Conservation (phyloP, 2,113 vertebrate species). For the Hippopotamus amphibius region DNA sequence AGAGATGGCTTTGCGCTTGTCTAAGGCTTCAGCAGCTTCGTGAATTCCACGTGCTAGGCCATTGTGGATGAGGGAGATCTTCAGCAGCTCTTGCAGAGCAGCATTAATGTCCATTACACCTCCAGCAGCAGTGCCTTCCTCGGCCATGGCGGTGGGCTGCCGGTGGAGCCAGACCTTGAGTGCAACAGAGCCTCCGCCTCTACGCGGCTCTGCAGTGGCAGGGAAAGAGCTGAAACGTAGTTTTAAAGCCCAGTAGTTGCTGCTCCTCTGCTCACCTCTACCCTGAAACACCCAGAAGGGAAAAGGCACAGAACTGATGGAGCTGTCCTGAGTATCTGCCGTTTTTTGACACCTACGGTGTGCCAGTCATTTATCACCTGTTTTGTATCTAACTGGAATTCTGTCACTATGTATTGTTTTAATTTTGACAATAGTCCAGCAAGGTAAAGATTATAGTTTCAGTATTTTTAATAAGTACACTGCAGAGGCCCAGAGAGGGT, state of each 20-base stretch:
- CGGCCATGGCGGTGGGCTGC: too few species aligned
- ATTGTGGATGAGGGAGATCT: too few species aligned
- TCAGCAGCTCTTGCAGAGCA: too few species aligned
- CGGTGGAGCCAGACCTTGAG: too few species aligned
- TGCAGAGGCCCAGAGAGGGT: neutral
- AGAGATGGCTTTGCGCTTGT: slow-evolving; percentile 98
- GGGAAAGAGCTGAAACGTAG: neutral
- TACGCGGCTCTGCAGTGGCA: too few species aligned
- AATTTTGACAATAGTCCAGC: neutral
- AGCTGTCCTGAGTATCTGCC: neutral
- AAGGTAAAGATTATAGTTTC: neutral
- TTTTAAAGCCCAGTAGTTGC: neutral
- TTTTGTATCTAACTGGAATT: neutral
- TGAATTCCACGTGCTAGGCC: too few species aligned
- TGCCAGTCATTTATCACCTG: neutral
- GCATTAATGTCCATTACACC: too few species aligned
- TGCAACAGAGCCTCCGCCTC: too few species aligned
- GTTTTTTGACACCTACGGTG: neutral
- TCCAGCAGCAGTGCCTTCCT: too few species aligned
- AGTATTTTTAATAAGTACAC: neutral
- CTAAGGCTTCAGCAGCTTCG: too few species aligned
- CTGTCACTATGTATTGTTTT: neutral
- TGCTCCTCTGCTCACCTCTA: neutral
- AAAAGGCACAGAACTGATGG: neutral
- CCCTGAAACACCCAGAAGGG: neutral